Evolutionary conservation across 2,113 vertebrate species (phyloP).

Genomic region (Nannobrachium achirus): DNA sequence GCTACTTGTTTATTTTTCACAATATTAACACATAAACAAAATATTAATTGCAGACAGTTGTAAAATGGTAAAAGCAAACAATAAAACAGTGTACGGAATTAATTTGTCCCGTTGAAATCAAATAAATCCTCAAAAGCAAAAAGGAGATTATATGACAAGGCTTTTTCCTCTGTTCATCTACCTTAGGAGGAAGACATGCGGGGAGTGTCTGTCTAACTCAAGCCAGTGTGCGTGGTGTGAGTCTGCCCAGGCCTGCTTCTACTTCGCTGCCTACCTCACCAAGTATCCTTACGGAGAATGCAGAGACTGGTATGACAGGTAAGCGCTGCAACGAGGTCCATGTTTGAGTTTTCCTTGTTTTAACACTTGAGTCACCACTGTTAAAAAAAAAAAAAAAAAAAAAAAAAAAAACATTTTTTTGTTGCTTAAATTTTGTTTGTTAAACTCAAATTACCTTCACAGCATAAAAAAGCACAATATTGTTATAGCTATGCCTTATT

Average conservation of each 20-base stretch:
- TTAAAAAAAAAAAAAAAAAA: neutral
- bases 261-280: conserved; percentile 91
- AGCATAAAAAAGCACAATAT: neutral
- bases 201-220: conserved; percentile 90
- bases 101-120: no score
- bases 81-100: no score
- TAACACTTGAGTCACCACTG: no score
- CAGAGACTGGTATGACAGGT: conserved; percentile 95
- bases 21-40: no score
- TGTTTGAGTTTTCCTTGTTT: no score
- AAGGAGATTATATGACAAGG: neutral
- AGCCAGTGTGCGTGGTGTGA: conserved; percentile 96
- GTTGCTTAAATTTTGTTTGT: no score
- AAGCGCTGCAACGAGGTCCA: neutral
- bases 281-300: conserved; percentile 92
- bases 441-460: no score
- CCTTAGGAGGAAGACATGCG: conserved; percentile 84
- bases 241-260: conserved; percentile 90
- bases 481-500: no score
- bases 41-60: no score
- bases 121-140: neutral
- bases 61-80: no score
- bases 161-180: neutral
- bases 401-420: neutral
- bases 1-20: no score